Evolutionary conservation across 2,113 vertebrate genomes (phyloP), one percentile per base, ranked within the genome.

Genomic region (Eleginops maclovinus): DNA sequence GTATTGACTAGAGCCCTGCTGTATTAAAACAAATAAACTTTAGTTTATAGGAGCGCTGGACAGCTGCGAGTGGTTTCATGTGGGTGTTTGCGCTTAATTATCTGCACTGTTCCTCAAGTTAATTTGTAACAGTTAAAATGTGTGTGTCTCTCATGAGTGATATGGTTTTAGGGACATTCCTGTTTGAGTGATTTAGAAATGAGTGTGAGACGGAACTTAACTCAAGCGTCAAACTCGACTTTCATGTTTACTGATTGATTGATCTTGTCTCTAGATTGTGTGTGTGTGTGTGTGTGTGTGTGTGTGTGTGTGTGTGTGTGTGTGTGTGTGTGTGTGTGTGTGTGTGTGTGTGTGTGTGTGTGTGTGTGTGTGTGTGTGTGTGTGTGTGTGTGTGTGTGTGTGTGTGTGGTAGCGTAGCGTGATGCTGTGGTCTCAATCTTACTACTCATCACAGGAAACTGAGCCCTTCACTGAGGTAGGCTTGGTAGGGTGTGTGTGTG

Each of bases 381-480:
- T 81, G 82, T 79, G 49, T 40, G 46, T 70, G 41, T 58, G 47
- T 17, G 46, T 69, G 54, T 65, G 70, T 73, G 83, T 79, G 47
- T 44, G 51, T 70, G 59, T 47, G 36, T 63, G 53, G 13, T 43
- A 11, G 26, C 26, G 9, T 15, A 36, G 28, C n/a, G 58, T 77
- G 67, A 46, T 53, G 19, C 67, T 71, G 62, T 59, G 44, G 19
- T 69, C 21, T 43, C n/a, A 12, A 7, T 4, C 40, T 87, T 77
- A 3, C 81, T 86, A n/a, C n/a, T 84, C 76, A 14, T 62, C 47
- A 75, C 81, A 84, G 82, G 64, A 83, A 78, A 24, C 70, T 1
- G 17, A 31, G 43, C 0, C 0, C 10, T 69, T 44, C 22, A 44
- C 63, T 61, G 75, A 22, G 68, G 56, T 31, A 40, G 70, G 64